phyloP scores from a whole-genome alignment of 1,140 invertebrate genomes.

The Drosophila burlai region DNA sequence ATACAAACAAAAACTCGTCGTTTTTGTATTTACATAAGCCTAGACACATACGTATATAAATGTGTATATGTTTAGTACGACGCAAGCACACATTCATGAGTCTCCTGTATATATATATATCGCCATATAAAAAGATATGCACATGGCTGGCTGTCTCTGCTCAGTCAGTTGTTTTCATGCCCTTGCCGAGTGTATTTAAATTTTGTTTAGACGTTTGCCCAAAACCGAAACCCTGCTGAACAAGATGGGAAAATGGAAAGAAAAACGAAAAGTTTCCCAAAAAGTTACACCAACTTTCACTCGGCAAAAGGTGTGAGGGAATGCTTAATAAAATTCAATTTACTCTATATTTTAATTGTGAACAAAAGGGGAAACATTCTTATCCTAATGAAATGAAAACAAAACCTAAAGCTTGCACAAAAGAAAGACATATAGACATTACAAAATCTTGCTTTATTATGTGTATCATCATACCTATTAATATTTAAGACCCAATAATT shows the following conservation, averaged over 20 bases:
- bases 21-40: slow-evolving; percentile 74
- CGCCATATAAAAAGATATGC: slow-evolving; percentile 52
- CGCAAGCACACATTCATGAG: slow-evolving; percentile 36
- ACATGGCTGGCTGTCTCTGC: slow-evolving; percentile 54
- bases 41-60: slow-evolving; percentile 23
- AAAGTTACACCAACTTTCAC: slow-evolving; percentile 11
- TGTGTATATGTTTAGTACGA: not conserved
- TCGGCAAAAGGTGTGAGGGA: not conserved
- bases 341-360: slow-evolving; percentile 5
- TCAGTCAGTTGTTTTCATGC: slow-evolving; percentile 46
- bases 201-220: slow-evolving; percentile 24
- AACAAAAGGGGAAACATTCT: not conserved
- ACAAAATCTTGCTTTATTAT: not conserved
- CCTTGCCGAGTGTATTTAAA: slow-evolving; percentile 35
- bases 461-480: not conserved
- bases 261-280: slow-evolving; percentile 7
- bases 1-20: slow-evolving; percentile 68
- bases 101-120: slow-evolving; percentile 16
- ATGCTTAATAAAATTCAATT: slow-evolving; percentile 11
- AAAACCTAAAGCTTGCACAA: not conserved
- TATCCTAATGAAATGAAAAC: not conserved
- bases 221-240: not conserved
- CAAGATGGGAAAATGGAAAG: slow-evolving; percentile 6
- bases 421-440: not conserved
- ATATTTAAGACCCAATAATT: not conserved